phyloP scores from a whole-genome alignment of 2,113 vertebrate genomes.

The Dipodomys stephensi region DNA sequence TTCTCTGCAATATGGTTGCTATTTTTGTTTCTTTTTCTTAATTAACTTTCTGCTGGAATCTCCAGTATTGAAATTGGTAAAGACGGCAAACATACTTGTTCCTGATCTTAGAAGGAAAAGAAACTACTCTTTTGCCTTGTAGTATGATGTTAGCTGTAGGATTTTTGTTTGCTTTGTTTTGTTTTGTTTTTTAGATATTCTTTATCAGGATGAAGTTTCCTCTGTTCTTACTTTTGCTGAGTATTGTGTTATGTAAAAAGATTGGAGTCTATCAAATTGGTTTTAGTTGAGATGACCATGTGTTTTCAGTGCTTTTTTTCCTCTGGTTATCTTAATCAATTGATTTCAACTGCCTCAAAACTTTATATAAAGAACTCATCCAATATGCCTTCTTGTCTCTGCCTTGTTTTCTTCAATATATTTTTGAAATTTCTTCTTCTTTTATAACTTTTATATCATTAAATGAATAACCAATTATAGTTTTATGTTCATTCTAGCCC shows the following conservation, averaged over 20 bases:
- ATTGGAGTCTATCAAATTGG: not conserved
- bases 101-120: not conserved
- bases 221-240: not conserved
- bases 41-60: not conserved
- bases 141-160: not conserved
- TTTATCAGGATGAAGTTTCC: not conserved
- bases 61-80: not conserved
- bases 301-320: not conserved
- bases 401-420: not conserved
- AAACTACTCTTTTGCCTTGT: not conserved
- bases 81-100: not conserved
- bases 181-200: not conserved
- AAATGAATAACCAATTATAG: not conserved
- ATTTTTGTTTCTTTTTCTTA: no score
- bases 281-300: not conserved
- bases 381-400: not conserved
- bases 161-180: no score
- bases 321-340: not conserved
- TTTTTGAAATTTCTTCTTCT: not conserved
- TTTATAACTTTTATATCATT: not conserved
- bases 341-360: not conserved
- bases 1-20: not conserved
- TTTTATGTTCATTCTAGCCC: not conserved
- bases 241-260: not conserved
- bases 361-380: not conserved